Evolutionary conservation across 2,888 invertebrate species (phyloP), one percentile per base, ranked within the genome.

Genomic region (Proisotoma minuta): DNA sequence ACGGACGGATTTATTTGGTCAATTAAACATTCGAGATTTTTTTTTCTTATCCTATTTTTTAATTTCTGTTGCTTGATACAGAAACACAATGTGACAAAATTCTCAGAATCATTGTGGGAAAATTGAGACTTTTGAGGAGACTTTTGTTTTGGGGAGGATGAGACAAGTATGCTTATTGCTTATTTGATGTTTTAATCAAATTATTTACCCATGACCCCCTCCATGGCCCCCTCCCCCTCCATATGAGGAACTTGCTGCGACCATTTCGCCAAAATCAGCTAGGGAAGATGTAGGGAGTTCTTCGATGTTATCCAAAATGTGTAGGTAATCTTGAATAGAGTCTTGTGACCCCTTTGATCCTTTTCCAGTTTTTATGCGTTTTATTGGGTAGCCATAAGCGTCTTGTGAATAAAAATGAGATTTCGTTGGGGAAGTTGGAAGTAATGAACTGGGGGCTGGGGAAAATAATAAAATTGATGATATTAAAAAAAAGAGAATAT

Each of bases 191-290:
- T n/a, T n/a, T n/a, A n/a, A n/a, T n/a, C n/a, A n/a, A n/a, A n/a
- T n/a, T n/a, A n/a, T n/a, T 39, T 54, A 43, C 56, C 56, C 56
- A 40, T 39, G 34, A 34, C 56, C 56, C 40, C 39, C 20, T 20
- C 56, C 47, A n/a, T 39, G 39, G 8, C 56, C 56, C n/a, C 52
- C 52, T 2, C 56, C 56, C 8, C 27, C 5, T 12, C 56, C 56
- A 43, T 40, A 43, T 27, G n/a, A 29, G n/a, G 43, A 40, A n/a
- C 26, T 26, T 2, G 56, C 56, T n/a, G 56, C 43, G 15, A 47
- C 56, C 26, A 56, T 40, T 39, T 56, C 56, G 5, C 56, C 56
- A 47, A 56, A 56, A 20, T 56, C 56, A 2, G 39, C 20, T n/a
- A n/a, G n/a, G n/a, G n/a, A n/a, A n/a, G n/a, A n/a, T n/a, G n/a